phyloP scores from a whole-genome alignment of 2,113 vertebrate species.

The Phodopus roborovskii region DNA sequence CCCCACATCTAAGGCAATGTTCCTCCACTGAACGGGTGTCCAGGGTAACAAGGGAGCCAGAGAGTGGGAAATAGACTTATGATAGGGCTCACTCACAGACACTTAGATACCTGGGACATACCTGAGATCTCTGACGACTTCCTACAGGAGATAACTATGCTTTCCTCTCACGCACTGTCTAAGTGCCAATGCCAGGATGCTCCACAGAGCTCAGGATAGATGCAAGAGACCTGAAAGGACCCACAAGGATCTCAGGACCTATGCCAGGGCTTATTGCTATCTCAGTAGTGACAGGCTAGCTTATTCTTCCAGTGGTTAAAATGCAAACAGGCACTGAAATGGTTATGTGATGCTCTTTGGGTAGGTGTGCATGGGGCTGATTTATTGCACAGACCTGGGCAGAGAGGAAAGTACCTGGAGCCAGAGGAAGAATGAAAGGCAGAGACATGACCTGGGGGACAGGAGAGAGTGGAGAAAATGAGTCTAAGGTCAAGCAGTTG shows the following conservation, averaged over 20 bases:
- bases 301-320: neutral
- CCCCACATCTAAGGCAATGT: neutral
- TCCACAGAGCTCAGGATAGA: neutral
- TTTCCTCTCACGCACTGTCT: neutral
- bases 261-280: accelerated
- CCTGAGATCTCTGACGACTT: accelerated
- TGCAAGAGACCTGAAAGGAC: neutral
- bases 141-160: too few relatives aligned
- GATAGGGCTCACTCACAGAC: neutral
- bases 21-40: neutral
- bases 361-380: accelerated
- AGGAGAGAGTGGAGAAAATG: neutral
- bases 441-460: neutral
- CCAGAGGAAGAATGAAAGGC: too few relatives aligned
- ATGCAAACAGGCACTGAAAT: neutral
- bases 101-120: too few relatives aligned
- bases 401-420: accelerated
- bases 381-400: too few relatives aligned
- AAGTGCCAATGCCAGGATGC: accelerated
- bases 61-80: accelerated
- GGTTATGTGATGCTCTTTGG: too few relatives aligned
- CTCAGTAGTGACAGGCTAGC: neutral
- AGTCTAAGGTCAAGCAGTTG: too few relatives aligned
- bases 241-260: neutral
- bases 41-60: accelerated